Conservation (phyloP, 2,888 invertebrate genomes). For the Chymomyza procnemis region DNA sequence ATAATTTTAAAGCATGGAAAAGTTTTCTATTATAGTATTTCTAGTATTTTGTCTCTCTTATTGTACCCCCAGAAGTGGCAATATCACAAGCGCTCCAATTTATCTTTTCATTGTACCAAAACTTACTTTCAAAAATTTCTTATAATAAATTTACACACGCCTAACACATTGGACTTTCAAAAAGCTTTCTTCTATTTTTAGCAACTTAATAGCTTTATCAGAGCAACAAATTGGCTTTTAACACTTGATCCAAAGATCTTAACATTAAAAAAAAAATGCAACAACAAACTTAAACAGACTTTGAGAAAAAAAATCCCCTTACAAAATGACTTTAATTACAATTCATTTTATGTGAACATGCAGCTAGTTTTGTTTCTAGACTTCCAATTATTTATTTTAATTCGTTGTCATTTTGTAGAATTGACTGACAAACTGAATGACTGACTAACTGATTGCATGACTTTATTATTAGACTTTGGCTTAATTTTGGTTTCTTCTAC, state of each 20-base stretch:
- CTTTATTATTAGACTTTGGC: background rate
- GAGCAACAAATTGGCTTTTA: background rate
- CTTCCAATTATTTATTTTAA: conserved; percentile 53
- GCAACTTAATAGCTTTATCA: too few relatives aligned
- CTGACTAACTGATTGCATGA: conserved; percentile 37
- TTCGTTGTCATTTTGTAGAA: conserved; percentile 40
- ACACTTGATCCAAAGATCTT: background rate
- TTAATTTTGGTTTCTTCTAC: too few relatives aligned
- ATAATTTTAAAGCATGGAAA: too few relatives aligned
- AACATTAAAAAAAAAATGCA: background rate
- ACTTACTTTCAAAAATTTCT: too few relatives aligned
- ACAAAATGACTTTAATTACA: background rate
- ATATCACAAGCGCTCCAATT: too few relatives aligned
- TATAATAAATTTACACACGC: too few relatives aligned
- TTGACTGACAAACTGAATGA: conserved; percentile 46
- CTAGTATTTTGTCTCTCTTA: too few relatives aligned
- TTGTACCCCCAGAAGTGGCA: too few relatives aligned
- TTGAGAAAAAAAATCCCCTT: background rate
- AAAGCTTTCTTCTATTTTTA: too few relatives aligned
- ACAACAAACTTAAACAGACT: background rate
- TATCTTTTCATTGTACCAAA: too few relatives aligned
- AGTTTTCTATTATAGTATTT: too few relatives aligned
- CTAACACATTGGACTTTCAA: too few relatives aligned
- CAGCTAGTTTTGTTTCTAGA: conserved; percentile 17
- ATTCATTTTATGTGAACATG: background rate